Evolutionary conservation across 2,113 vertebrate genomes (phyloP), one percentile per base, ranked within the genome.

Genomic region (Quiscalus mexicanus): DNA sequence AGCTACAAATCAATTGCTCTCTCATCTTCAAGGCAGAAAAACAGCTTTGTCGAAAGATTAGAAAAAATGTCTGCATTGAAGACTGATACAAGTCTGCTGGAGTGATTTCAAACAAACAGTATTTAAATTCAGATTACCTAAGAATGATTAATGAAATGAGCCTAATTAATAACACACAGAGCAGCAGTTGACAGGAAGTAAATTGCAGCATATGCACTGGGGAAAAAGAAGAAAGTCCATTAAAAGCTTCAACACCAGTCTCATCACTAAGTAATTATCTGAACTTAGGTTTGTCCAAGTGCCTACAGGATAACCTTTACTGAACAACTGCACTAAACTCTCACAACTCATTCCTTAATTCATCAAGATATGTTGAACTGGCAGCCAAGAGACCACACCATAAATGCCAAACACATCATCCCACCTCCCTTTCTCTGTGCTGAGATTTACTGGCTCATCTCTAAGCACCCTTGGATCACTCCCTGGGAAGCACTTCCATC

Each of bases 91-190:
- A 87, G 52, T 44, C 81, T 69, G 41, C 65, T 76, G 45, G 59
- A 76, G 27, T 30, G 39, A 87, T 85, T 83, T 90, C 67, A 68
- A 96, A 94, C 50, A 92, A 85, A 70, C 2, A 87, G 19, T 50
- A 69, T 88, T 94, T 74, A 67, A 88, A 89, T 74, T 83, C 68
- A 88, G 47, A 83, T 84, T 64, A 91, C 63, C 71, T 41, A 62
- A 77, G 76, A 90, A 45, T 41, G 47, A 86, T 63, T 92, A 88
- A 90, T 77, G 35, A 92, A 88, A 76, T 67, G 5, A 93, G 47
- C 21, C 55, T 77, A 69, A 91, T 86, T 89, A 91, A 87, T 84
- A 76, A 78, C 79, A 53, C 3, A 6, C 62, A 79, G 23, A 85
- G 90, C 45, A 73, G 76, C 44, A 73, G 59, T 0, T 85, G 63